Conservation (phyloP, 1,140 invertebrate genomes). For the Cyclina sinensis region DNA sequence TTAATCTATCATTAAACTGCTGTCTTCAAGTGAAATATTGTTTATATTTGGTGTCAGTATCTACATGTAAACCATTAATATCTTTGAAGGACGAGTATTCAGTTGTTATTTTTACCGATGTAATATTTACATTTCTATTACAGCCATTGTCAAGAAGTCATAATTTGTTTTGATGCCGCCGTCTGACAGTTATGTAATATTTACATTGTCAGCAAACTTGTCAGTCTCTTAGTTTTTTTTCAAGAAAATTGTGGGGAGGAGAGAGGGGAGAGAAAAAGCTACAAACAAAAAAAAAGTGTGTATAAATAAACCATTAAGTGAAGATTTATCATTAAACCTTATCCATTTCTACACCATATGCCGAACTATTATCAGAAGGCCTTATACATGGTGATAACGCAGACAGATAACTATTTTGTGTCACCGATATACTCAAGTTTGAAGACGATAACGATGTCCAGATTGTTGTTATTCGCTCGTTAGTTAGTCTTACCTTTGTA, state of each 20-base stretch:
- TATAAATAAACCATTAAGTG: background rate
- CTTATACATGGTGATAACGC: slow-evolving; percentile 3
- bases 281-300: background rate
- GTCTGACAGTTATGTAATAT: background rate
- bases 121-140: slow-evolving; percentile 21
- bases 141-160: background rate
- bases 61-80: background rate
- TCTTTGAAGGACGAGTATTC: background rate
- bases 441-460: slow-evolving; percentile 13
- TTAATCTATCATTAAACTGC: no score
- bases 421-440: slow-evolving; percentile 8
- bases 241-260: no score
- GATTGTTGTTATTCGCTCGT: slow-evolving; percentile 19
- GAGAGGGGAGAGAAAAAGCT: background rate
- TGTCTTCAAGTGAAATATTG: background rate
- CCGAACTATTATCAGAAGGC: background rate
- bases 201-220: background rate
- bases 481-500: background rate
- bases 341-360: background rate
- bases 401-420: slow-evolving; percentile 7
- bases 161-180: background rate
- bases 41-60: slow-evolving; percentile 1
- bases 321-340: slow-evolving; percentile 13
- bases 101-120: background rate
- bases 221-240: background rate